phyloP scores from a whole-genome alignment of 92 coral and sea anemone genomes.

The Phymanthus crucifer region DNA sequence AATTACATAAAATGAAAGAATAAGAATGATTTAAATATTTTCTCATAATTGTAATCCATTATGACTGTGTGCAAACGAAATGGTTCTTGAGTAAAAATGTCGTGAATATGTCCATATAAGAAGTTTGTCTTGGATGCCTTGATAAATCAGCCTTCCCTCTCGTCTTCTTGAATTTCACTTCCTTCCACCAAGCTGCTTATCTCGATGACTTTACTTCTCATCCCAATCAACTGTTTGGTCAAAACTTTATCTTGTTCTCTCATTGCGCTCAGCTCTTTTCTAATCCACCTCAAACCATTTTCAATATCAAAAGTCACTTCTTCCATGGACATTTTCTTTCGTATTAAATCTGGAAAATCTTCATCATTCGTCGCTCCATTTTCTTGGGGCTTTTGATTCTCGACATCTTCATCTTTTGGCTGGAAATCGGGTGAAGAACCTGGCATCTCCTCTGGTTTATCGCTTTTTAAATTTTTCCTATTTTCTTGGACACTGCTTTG shows the following conservation, averaged over 20 bases:
- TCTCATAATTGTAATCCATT: too few relatives aligned
- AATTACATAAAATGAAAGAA: too few relatives aligned
- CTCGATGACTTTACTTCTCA: conserved; percentile 62
- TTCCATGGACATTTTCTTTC: conserved; percentile 14
- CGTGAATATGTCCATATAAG: not conserved
- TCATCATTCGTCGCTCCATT: not conserved
- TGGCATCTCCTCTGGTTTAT: not conserved
- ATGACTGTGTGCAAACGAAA: too few relatives aligned
- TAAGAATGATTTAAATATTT: too few relatives aligned
- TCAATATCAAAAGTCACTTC: conserved; percentile 63
- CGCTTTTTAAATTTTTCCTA: not conserved
- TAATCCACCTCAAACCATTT: conserved; percentile 64
- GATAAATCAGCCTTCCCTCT: not conserved
- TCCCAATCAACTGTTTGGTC: conserved; percentile 64
- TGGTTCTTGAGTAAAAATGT: too few relatives aligned
- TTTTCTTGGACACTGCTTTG: not conserved
- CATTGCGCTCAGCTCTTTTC: conserved; percentile 61
- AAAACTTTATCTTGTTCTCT: conserved; percentile 63
- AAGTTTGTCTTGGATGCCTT: not conserved
- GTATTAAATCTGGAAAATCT: conserved; percentile 4
- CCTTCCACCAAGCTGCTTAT: conserved; percentile 48
- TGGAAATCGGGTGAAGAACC: conserved; percentile 3
- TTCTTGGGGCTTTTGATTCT: conserved; percentile 2
- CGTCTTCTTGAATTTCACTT: conserved; percentile 41
- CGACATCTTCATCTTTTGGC: not conserved